Evolutionary conservation across 1,140 invertebrate genomes (phyloP), one percentile per base, ranked within the genome.

Genomic region (Ceratoteleas bidentatus): DNA sequence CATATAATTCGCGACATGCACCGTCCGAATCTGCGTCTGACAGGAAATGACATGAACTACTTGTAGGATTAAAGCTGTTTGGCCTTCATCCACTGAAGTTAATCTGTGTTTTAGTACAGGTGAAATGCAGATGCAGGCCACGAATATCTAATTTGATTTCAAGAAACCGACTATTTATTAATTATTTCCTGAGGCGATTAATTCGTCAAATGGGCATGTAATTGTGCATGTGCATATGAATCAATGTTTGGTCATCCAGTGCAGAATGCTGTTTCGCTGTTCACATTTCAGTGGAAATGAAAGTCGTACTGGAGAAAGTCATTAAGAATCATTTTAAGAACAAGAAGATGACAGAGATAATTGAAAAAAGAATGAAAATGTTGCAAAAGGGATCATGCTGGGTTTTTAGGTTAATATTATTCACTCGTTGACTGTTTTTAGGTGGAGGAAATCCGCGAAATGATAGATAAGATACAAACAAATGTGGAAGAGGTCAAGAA

Each of bases 401-500:
- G n/a, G n/a, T n/a, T n/a, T n/a, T n/a, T n/a, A n/a, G n/a, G n/a
- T n/a, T n/a, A n/a, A n/a, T n/a, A n/a, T n/a, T n/a, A n/a, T n/a
- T n/a, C n/a, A n/a, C n/a, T n/a, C n/a, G n/a, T n/a, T n/a, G n/a
- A n/a, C 64, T 65, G 11, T 1, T 66, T 87, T 34, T 62, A 96
- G 95, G 98, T 99, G 92, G 98, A 99, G 93, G 98, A 99, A 92
- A 99, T 99, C 92, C 95, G 98, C 84, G 97, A 98, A 92, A 99
- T 99, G 96, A 99, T 99, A 94, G 98, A 99, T 92, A 98, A 98
- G 93, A 99, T 99, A 90, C 97, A 99, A 91, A 95, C 96, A 86
- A 99, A 99, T 94, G 98, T 99, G 54, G 98, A 99, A 90, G 98
- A 99, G 93, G 98, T 99, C 36, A 99, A 99, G 94, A 99, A 98